Base-by-base conservation (phyloP, 2,113 vertebrate species). In the Pelecanoides urinatrix region DNA sequence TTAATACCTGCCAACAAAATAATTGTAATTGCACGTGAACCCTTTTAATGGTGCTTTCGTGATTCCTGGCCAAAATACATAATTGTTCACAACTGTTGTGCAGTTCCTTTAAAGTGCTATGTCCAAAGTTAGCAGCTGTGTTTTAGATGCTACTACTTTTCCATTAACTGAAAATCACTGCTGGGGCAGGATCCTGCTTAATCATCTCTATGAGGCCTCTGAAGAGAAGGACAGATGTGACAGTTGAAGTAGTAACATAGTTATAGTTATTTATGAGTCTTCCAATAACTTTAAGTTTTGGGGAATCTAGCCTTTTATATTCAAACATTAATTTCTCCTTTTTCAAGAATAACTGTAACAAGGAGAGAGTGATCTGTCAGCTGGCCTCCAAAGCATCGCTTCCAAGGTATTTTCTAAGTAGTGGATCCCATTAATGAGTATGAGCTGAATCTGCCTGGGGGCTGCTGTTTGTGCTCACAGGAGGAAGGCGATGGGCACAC, bases 1-100 rank as follows among this genome's bases (percentile, higher is more conserved):
- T 93, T 90, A 88, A 73, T 74, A 88, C 47, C 47, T 91, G 93
- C 91, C 76, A 77, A 66, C 38, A 86, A 91, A 95, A 67, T 66
- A 53, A 84, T 40, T 56, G 3, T 74, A 89, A 80, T 77, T 90
- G 68, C 55, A 94, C 71, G 13, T 40, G 55, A 77, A 49, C 15
- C 8, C 19, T 74, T 92, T 67, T n/a, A 53, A 13, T 53, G 23
- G 50, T 83, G n/a, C 45, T 79, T 88, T 86, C 7, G 19, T 47
- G 34, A 56, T 82, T 90, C 61, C 36, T 80, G 55, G 49, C 40
- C 53, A 65, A 86, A 82, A 76, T 4, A 16, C 21, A 2, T 42
- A 82, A 68, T 61, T 63, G 53, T 72, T 82, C 88, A 83, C 62
- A 65, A 66, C 27, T 53, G 26, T 78, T 90, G 63, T 81, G 78